These are phyloP conservation scores for Pherbina coryleti DNA, from an alignment of 2,888 invertebrate species.

Conservation along the genomic window DNA sequence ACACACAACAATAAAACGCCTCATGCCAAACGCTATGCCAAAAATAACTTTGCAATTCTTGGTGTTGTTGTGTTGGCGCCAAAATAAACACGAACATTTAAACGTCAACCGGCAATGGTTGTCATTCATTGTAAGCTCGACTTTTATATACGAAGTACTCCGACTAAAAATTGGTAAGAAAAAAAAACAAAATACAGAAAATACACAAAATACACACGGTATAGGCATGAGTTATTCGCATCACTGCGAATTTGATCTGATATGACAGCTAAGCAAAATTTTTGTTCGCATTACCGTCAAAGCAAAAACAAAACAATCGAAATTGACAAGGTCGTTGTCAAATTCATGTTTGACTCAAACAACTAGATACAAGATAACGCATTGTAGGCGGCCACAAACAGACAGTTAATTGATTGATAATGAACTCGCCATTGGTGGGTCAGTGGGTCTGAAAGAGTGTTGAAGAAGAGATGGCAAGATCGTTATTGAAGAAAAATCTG, in stretches of 20 bases:
- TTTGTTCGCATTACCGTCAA: constrained; percentile 3
- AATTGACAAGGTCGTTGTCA: constrained; percentile 27
- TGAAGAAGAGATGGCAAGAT: background rate
- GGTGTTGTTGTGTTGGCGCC: constrained; percentile 20
- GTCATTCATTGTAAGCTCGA: background rate
- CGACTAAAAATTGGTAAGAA: background rate
- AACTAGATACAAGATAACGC: background rate
- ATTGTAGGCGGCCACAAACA: background rate
- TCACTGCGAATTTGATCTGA: constrained; percentile 8
- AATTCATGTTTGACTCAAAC: constrained; percentile 2
- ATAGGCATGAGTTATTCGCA: constrained; percentile 5
- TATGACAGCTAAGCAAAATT: constrained; percentile 19
- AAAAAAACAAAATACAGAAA: background rate
- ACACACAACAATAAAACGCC: constrained; percentile 1
- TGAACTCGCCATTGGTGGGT: background rate
- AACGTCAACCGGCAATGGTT: background rate
- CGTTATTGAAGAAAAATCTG: no score
- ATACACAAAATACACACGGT: no score
- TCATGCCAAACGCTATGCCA: background rate
- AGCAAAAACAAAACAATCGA: no score
- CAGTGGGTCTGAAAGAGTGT: background rate
- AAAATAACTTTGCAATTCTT: background rate
- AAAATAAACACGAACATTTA: background rate
- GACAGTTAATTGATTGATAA: background rate
- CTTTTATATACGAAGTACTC: background rate